Evolutionary conservation across 2,797 vertebrate species (phyloP).

Genomic region (Danio choprae): DNA sequence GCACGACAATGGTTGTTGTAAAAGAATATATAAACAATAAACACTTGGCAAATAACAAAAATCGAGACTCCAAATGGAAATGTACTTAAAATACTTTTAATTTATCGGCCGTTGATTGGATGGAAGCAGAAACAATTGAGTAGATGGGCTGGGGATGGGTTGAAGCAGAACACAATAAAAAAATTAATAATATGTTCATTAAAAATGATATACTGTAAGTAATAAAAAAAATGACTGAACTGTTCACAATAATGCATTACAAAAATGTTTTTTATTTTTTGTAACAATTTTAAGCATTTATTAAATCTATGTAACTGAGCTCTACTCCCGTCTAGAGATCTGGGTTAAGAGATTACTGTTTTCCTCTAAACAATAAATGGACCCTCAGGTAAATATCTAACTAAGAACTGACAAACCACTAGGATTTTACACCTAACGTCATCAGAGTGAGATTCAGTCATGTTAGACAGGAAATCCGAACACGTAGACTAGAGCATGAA

Average conservation of each 20-base stretch:
- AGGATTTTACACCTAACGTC: not conserved
- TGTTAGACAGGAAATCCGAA: constrained; percentile 22
- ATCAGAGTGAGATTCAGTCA: constrained; percentile 23
- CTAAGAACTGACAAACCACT: not conserved
- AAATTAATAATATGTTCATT: no score
- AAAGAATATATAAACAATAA: no score
- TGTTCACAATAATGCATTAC: not conserved
- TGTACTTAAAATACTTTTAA: no score
- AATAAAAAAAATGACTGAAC: not conserved
- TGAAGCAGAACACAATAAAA: no score
- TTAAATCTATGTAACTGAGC: not conserved
- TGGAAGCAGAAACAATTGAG: not conserved
- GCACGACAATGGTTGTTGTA: no score
- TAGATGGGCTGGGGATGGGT: not conserved
- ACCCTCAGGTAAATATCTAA: constrained; percentile 16
- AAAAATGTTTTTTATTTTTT: no score
- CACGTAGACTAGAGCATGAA: constrained; percentile 37
- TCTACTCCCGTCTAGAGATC: not conserved
- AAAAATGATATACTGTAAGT: no score
- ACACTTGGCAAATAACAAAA: no score
- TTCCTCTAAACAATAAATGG: not conserved
- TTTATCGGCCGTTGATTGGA: not conserved
- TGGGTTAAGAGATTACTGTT: not conserved
- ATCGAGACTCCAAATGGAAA: no score
- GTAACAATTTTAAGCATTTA: not conserved